A percentile compares a stretch with the other conserved stretches of the same genome.
phyloP scores from a whole-genome alignment of 2,888 invertebrate genomes.

The Brenthis ino region DNA sequence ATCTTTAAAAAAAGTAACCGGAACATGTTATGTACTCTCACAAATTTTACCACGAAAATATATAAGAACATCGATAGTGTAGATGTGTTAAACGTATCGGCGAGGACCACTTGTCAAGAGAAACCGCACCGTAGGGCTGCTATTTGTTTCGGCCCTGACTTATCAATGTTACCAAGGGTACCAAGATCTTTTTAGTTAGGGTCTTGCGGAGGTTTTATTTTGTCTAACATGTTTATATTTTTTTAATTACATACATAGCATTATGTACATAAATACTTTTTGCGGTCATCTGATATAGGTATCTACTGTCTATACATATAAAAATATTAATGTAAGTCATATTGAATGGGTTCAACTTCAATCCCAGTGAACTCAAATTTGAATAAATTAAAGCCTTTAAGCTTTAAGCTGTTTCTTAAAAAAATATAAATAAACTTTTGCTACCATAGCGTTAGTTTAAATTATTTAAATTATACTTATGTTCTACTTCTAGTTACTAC shows the following conservation, averaged over 20 bases:
- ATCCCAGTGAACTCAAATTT: no score
- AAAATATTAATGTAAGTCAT: background rate
- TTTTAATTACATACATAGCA: background rate
- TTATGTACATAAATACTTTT: background rate
- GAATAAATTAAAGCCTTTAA: no score
- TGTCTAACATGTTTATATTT: background rate
- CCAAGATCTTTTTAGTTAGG: constrained; percentile 17
- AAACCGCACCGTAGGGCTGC: constrained; percentile 24
- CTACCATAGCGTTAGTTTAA: no score
- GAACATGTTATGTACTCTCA: background rate
- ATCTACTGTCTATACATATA: background rate
- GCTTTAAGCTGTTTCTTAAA: no score
- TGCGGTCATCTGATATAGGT: no score
- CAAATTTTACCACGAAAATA: background rate
- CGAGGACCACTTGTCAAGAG: constrained; percentile 23
- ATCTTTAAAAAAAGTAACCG: no score
- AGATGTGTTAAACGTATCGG: constrained; percentile 19
- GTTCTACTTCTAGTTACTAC: no score
- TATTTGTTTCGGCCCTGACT: constrained; percentile 22
- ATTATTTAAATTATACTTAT: no score
- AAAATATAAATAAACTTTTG: no score
- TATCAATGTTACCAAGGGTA: constrained; percentile 20
- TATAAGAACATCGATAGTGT: constrained; percentile 10
- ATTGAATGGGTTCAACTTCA: no score
- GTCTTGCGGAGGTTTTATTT: background rate